Base-by-base conservation (phyloP, 2,888 invertebrate species). In the Alviniconcha strummeri region DNA sequence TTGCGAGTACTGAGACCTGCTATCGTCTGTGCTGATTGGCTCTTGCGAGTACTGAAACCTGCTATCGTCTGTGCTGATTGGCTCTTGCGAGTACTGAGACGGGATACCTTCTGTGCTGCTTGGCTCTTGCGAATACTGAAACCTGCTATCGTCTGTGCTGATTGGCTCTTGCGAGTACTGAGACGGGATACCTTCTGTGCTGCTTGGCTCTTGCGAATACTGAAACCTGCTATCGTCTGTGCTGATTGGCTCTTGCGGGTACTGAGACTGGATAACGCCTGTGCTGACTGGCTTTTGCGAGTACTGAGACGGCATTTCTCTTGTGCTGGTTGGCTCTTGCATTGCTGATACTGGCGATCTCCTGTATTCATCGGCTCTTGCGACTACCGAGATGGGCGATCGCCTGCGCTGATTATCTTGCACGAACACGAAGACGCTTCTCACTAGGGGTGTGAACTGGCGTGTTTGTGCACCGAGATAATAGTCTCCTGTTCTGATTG, bases 1-100 rank as follows among this genome's bases (percentile, higher is more conserved):
- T 17, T 36, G 64, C 55, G 52, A 64, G n/a, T 64, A 19, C 54
- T 52, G 36, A 64, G 55, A 75, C 17, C 55, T 75, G 4, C 6
- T 56, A 54, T 17, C n/a, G 9, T 17, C 36, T 9, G 81, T 82
- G 55, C 80, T 71, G 72, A 55, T 81, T 19, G 84, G 57, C 19
- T n/a, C 76, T 17, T 36, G 64, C 55, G 52, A 64, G n/a, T 64
- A 19, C 54, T 67, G 36, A 64, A n/a, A 75, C 17, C 55, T 75
- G 4, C 6, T 56, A 54, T 17, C n/a, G 9, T 17, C 36, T 9
- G n/a, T 8, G 8, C 8, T 8, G 19, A 8, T 19, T 71, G 71
- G 8, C 6, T 13, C 19, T 17, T 8, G n/a, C 8, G 71, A 19
- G 19, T 17, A 19, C 19, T 17, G 71, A n/a, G 3, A n/a, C 55